Evolutionary conservation across 2,113 vertebrate species (phyloP).

Genomic region (Amazona guildingii): DNA sequence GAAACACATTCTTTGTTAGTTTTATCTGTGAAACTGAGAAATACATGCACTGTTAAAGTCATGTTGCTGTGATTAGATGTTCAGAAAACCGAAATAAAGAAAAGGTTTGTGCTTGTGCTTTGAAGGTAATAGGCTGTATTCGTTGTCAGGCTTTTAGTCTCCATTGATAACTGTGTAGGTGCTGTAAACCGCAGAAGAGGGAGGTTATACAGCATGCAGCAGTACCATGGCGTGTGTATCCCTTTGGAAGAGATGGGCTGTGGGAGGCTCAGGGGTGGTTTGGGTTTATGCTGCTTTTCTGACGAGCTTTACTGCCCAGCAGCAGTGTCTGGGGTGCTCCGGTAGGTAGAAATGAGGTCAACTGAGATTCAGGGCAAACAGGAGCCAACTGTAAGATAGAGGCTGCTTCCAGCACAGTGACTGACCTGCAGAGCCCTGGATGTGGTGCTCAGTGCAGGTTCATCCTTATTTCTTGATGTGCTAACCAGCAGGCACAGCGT

Average conservation of each 20-base stretch:
- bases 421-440: rapidly evolving
- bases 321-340: not conserved
- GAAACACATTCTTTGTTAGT: not conserved
- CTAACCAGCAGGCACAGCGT: not conserved
- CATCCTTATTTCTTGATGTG: rapidly evolving
- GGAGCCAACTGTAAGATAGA: not conserved
- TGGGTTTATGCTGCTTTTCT: rapidly evolving
- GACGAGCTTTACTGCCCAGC: not conserved
- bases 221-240: not conserved
- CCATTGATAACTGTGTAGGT: not conserved
- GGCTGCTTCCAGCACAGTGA: not conserved
- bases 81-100: not conserved
- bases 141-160: not conserved
- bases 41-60: not conserved
- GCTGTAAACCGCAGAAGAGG: not conserved
- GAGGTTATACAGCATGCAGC: not conserved
- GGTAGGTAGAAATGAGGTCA: not conserved
- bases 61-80: not conserved
- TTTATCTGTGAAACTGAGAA: not conserved
- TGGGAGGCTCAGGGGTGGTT: not conserved
- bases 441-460: not conserved
- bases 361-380: not conserved
- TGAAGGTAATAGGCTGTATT: not conserved
- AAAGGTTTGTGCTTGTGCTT: not conserved
- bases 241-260: not conserved